Evolutionary conservation across 1,140 invertebrate genomes (phyloP).

Genomic region (Drosophila bocqueti): DNA sequence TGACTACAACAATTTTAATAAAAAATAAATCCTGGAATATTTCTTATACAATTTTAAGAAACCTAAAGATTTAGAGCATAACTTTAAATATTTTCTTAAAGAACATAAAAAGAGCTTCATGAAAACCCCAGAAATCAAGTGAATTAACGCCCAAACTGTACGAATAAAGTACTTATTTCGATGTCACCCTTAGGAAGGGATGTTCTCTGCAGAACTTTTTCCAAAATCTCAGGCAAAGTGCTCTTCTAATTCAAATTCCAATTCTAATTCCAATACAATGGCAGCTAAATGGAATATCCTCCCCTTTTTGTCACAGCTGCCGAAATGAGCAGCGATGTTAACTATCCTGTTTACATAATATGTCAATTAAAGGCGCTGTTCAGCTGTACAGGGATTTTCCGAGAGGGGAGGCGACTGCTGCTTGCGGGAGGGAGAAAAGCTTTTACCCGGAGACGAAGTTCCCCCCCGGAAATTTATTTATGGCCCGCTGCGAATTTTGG

Average conservation of each 20-base stretch:
- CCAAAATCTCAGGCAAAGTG: not conserved
- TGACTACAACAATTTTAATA: not conserved
- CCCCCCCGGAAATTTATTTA: conserved; percentile 19
- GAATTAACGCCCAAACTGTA: not conserved
- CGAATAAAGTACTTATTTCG: not conserved
- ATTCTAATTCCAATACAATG: conserved; percentile 18
- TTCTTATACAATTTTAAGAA: not conserved
- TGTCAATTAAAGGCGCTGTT: conserved; percentile 68
- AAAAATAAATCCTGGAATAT: too few relatives aligned
- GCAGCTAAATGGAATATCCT: conserved; percentile 12
- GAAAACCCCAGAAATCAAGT: not conserved
- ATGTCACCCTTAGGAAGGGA: not conserved
- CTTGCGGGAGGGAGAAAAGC: conserved; percentile 15
- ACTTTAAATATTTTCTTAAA: not conserved
- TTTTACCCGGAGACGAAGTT: conserved; percentile 16
- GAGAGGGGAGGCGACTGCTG: not conserved
- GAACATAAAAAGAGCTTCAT: too few relatives aligned
- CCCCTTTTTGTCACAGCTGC: conserved; percentile 15
- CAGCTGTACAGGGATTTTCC: conserved; percentile 1
- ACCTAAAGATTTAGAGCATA: not conserved
- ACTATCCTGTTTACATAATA: conserved; percentile 80
- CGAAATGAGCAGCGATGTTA: conserved; percentile 63
- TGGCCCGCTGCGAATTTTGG: conserved; percentile 46
- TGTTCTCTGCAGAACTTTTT: not conserved
- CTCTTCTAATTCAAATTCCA: conserved; percentile 9